phyloP scores from a whole-genome alignment of 2,797 vertebrate genomes.

The Helostoma temminkii region DNA sequence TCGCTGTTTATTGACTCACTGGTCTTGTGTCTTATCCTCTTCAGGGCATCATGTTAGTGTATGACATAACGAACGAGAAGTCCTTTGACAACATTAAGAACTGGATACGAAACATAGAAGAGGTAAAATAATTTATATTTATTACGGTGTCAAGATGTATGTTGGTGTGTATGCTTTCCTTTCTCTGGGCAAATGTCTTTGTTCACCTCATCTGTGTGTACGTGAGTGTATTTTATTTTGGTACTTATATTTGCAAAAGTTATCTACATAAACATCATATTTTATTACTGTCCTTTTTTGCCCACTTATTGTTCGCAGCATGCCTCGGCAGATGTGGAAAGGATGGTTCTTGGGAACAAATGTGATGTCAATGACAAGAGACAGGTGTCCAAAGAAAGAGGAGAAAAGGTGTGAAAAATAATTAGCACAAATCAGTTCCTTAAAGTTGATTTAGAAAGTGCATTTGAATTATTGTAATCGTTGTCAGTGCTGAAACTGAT shows the following conservation, averaged over 20 bases:
- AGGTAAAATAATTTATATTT: constrained; percentile 82
- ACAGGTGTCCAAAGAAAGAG: constrained; percentile 95
- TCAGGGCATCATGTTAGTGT: constrained; percentile 96
- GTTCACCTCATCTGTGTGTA: not conserved
- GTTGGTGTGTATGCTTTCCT: not conserved
- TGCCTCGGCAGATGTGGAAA: constrained; percentile 95
- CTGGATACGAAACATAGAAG: constrained; percentile 99
- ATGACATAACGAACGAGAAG: constrained; percentile 98
- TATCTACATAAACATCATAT: not conserved
- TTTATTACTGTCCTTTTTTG: not conserved
- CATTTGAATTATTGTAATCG: too few species aligned
- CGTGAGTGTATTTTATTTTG: not conserved
- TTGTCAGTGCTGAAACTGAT: not conserved
- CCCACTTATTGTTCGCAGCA: constrained; percentile 81
- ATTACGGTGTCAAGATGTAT: not conserved
- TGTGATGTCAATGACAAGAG: constrained; percentile 97
- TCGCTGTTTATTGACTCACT: not conserved
- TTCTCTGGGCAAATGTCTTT: not conserved
- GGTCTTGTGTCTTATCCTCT: constrained; percentile 25
- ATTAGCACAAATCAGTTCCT: not conserved
- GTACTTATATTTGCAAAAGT: not conserved
- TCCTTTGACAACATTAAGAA: constrained; percentile 99
- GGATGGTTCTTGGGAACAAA: constrained; percentile 98
- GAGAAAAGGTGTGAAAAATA: constrained; percentile 89
- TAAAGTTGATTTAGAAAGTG: not conserved